Base-by-base conservation (phyloP, 2,113 vertebrate genomes). In the Acanthochromis polyacanthus region DNA sequence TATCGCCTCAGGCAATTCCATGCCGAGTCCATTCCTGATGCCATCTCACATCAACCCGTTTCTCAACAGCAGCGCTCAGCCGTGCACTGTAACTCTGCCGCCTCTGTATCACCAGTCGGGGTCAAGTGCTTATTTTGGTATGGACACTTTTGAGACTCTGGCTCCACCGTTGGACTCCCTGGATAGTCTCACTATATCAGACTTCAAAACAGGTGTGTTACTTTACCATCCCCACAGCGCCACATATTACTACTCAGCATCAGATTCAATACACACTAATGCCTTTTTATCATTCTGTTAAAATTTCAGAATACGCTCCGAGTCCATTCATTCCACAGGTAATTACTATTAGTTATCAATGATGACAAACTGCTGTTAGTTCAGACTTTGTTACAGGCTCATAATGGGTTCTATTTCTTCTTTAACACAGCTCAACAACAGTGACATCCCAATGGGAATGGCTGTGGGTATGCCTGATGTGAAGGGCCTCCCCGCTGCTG, bases 201-300 rank as follows among this genome's bases (percentile, higher is more conserved):
- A 98, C 20, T 92, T 94, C 75, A 96, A 96, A 89, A 94, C 94
- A 95, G 97, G 97, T 99, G 90, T 5, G 36, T 30, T 53, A 19
- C 56, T 46, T 73, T 2, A 20, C 17, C 19, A 20, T 15, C 17
- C 1, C 11, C 32, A 10, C 10, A 28, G 1, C 7, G 0, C 15
- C 10, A n/a, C 10, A 20, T 38, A 25, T 3, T 19, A 12, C 5
- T 25, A 1, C 2, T 32, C 19, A 19, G 5, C 17, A 43, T 14
- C 16, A n/a, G 6, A 72, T 40, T 36, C 2, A 71, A 60, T 43
- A 19, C 10, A 28, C 36, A 14, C 32, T 48, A 23, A 23, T 50
- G 0, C 32, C 9, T 69, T 52, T 62, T 28, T 38, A 4, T 63
- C 8, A 23, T 0, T 36, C 0, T 56, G 1, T 59, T 4, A 30